Conservation (phyloP, 2,113 vertebrate genomes). For the Sylvilagus bachmani region DNA sequence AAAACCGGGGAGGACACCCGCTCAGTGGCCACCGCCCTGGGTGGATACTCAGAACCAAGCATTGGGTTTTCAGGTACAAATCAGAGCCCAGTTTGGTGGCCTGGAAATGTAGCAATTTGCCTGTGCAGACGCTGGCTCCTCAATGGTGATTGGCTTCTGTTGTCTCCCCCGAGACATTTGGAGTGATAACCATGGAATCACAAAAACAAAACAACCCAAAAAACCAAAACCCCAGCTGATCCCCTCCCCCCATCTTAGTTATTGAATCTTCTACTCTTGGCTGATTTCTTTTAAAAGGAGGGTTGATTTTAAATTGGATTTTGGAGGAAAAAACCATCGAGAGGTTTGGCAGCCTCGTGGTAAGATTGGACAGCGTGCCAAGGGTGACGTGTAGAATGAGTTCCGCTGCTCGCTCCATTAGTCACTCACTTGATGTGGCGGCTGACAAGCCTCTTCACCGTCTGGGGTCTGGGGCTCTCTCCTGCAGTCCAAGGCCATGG, state of each 20-base stretch:
- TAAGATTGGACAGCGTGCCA: constrained; percentile 10
- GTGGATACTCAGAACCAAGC: constrained; percentile 44
- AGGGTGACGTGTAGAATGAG: constrained; percentile 40
- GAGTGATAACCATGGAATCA: not conserved
- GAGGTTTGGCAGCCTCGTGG: constrained; percentile 50
- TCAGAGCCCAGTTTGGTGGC: constrained; percentile 8
- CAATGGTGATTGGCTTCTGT: constrained; percentile 20
- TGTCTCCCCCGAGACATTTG: not conserved
- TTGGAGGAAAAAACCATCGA: constrained; percentile 66
- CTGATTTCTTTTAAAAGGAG: not conserved
- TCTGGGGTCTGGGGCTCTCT: constrained; percentile 66
- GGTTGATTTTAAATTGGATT: constrained; percentile 56
- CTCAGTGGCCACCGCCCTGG: not conserved
- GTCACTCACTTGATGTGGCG: constrained; percentile 77
- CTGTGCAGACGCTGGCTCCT: constrained; percentile 42
- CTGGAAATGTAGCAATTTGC: constrained; percentile 6
- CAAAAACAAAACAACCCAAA: constrained; percentile 4
- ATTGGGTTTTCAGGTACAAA: constrained; percentile 23
- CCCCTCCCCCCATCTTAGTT: not conserved
- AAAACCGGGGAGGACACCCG: constrained; percentile 18
- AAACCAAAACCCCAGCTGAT: not conserved
- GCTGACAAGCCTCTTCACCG: constrained; percentile 72
- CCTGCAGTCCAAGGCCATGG: not conserved
- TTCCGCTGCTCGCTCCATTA: constrained; percentile 59
- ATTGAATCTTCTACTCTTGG: not conserved